Evolutionary conservation across 1,140 invertebrate species (phyloP), one percentile per base, ranked within the genome.

Genomic region (Lepidurus apus): DNA sequence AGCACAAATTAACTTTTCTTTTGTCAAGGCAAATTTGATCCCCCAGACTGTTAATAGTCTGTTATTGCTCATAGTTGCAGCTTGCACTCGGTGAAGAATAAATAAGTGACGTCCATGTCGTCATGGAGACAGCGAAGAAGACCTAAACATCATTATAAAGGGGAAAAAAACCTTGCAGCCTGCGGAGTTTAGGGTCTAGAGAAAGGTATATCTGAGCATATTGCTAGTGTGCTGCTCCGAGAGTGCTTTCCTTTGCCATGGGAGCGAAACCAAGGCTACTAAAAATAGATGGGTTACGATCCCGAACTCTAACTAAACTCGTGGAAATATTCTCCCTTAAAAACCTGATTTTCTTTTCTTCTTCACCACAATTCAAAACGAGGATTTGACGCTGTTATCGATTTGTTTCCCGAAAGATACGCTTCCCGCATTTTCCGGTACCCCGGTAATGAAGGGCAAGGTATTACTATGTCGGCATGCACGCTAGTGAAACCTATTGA

Each of bases 71-170:
- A 65, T 65, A 65, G 53, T 65, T 65, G 21, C 53, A 65, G 9
- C 53, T 17, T 65, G 53, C 53, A 65, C 53, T n/a, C 53, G 53
- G 3, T 65, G 13, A 21, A 65, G 53, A 65, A 65, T 65, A 65
- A 65, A n/a, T 21, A 65, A 65, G 53, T 65, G 53, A 65, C 53
- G 53, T 65, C 17, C 53, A 5, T 17, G 53, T 65, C 21, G 53
- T 65, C 53, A 65, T 65, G 53, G 53, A 21, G 53, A 65, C 53
- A 65, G 17, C 53, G 53, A 21, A 65, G 53, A 65, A 65, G 53
- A 65, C 53, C 53, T 65, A 65, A 65, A 65, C 53, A 65, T 65
- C n/a, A 65, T 65, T 65, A 65, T 65, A 65, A 65, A 65, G 21
- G n/a, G 21, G 21, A 11, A n/a, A 21, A 65, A 65, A 65, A 17